Conservation (phyloP, 2,797 vertebrate genomes). For the Sebastes vulpes region DNA sequence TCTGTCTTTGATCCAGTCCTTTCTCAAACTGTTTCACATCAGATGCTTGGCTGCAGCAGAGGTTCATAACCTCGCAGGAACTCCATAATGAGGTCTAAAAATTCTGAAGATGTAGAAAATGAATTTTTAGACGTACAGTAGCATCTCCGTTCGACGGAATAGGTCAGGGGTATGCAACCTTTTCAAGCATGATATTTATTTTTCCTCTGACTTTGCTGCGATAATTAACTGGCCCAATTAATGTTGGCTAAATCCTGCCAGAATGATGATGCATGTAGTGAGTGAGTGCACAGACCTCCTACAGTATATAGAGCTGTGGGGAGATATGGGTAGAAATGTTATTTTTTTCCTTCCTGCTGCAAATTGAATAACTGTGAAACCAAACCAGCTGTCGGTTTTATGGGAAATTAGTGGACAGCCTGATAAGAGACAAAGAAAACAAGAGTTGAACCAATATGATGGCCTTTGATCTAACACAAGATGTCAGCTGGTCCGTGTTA, state of each 20-base stretch:
- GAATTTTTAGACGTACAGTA: neutral
- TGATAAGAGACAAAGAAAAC: neutral
- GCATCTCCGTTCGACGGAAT: neutral
- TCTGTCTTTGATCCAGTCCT: neutral
- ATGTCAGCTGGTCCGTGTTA: neutral
- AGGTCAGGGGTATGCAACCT: neutral
- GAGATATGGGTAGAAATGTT: neutral
- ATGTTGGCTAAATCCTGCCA: neutral
- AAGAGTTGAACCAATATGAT: neutral
- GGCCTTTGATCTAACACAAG: neutral
- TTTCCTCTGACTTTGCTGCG: conserved; percentile 7
- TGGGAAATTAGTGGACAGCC: neutral
- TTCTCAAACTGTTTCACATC: neutral
- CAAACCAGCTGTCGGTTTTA: conserved; percentile 6
- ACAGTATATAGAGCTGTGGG: neutral
- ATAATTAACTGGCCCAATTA: conserved; percentile 35
- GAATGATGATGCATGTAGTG: neutral
- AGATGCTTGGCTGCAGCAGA: neutral
- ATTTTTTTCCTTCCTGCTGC: neutral
- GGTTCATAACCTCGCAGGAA: neutral
- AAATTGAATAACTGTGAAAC: neutral
- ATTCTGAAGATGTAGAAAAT: neutral
- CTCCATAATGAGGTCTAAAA: neutral
- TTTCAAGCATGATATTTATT: neutral
- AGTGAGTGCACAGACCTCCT: neutral